Base-by-base conservation (phyloP, 2,797 vertebrate species). In the Notamacropus eugenii region DNA sequence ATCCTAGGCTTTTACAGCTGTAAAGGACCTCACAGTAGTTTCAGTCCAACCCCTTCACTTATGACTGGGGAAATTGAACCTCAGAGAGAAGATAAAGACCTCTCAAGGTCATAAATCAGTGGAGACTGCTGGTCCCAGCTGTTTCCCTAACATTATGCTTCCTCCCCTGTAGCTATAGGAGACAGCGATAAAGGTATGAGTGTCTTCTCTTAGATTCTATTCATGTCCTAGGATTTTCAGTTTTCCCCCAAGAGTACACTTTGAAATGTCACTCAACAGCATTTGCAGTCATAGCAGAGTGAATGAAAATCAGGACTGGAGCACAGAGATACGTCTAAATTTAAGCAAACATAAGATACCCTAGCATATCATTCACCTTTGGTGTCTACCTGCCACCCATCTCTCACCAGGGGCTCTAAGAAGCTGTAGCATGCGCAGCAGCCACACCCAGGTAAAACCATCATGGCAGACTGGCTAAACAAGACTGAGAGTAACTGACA, bases 261-360 rank as follows among this genome's bases (percentile, higher is more conserved):
- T 96, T 74, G 92, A 93, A 94, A 87, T 90, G 50, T 95, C 87
- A n/a, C 90, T 95, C 93, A 56, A 2, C 58, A 31, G 19, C 55
- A 90, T 90, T 96, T 54, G n/a, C 50, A 93, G 92, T n/a, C 95
- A 67, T 87, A 93, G 91, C 28, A 82, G 92, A 94, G 90, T 67
- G 34, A 19, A 52, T 19, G 54, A 50, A 46, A 91, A 34, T 10
- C 91, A 92, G 67, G 62, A 14, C 34, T 40, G n/a, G 13, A 74
- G 5, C 34, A n/a, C 62, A 74, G 62, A 62, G 59, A 74, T 19
- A 8, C 5, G 19, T 74, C 34, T 74, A 74, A n/a, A 74, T 74
- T n/a, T 40, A 40, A 74, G 34, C 62, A 74, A 74, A 74, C 1
- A n/a, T 74, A 74, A 74, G 16, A 74, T n/a, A 19, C 14, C 62